phyloP scores from a whole-genome alignment of 2,797 vertebrate genomes.

The Sciurus carolinensis region DNA sequence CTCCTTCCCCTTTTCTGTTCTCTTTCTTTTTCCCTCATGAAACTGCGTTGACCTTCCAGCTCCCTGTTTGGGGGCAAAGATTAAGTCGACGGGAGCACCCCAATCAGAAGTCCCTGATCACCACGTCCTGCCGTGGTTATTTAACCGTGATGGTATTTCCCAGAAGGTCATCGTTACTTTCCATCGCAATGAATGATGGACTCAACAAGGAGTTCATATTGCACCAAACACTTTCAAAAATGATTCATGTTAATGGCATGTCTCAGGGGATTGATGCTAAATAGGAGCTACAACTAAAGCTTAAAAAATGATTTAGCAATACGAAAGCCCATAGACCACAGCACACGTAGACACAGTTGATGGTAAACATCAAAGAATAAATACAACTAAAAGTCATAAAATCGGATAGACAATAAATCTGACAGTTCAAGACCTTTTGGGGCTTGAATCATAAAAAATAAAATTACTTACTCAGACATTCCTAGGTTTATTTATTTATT shows the following conservation, averaged over 20 bases:
- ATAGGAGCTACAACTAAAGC: constrained; percentile 90
- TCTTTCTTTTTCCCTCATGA: constrained; percentile 29
- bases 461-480: constrained; percentile 90
- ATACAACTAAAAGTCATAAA: constrained; percentile 91
- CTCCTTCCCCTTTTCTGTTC: not conserved
- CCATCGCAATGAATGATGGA: constrained; percentile 89
- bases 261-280: constrained; percentile 90
- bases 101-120: constrained; percentile 77
- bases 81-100: constrained; percentile 73
- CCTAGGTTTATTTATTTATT: constrained; percentile 84
- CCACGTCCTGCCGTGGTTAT: constrained; percentile 83
- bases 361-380: constrained; percentile 91
- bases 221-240: constrained; percentile 88
- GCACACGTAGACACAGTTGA: constrained; percentile 85
- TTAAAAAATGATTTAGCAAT: constrained; percentile 91
- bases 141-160: constrained; percentile 86
- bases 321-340: constrained; percentile 87
- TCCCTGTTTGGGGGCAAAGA: constrained; percentile 64
- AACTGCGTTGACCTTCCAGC: not conserved
- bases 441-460: constrained; percentile 89
- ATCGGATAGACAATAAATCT: constrained; percentile 90
- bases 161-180: constrained; percentile 91
- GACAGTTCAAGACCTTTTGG: constrained; percentile 91
- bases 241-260: constrained; percentile 92
- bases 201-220: constrained; percentile 89